These are phyloP conservation scores for Holothuria glaberrima DNA, from an alignment of 35 echinoderm and acorn worm species.

Conservation along the genomic window DNA sequence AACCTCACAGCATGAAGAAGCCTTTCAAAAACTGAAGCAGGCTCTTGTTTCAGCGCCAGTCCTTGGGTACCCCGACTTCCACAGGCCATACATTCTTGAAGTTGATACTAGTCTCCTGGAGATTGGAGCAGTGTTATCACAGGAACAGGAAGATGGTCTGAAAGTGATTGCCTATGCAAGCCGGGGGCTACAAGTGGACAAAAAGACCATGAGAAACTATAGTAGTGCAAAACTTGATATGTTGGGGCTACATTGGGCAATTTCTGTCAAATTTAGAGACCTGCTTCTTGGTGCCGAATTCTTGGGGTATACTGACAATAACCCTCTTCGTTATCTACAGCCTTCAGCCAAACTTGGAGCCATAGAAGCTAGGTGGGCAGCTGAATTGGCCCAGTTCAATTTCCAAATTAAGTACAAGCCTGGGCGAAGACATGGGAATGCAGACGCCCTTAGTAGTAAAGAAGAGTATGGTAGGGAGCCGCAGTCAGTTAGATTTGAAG, in stretches of 20 bases:
- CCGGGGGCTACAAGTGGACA: constrained; percentile 39
- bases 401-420: no score
- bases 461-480: no score
- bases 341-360: constrained; percentile 72
- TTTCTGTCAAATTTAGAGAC: constrained; percentile 73
- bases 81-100: constrained; percentile 72
- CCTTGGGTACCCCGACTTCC: no score
- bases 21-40: constrained; percentile 23
- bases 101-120: constrained; percentile 58
- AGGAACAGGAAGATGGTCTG: neutral
- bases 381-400: no score
- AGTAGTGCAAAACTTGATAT: constrained; percentile 84
- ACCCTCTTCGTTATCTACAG: constrained; percentile 70
- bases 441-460: no score
- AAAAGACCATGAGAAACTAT: constrained; percentile 73
- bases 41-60: no score
- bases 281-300: no score
- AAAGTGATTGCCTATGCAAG: no score
- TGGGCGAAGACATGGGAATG: no score
- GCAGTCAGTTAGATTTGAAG: constrained; percentile 32
- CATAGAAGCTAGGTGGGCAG: constrained; percentile 66
- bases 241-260: constrained; percentile 72
- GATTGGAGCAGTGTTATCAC: constrained; percentile 66
- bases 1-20: no score
- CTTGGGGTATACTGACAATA: constrained; percentile 70